Conservation (phyloP, 2,113 vertebrate genomes). For the Sorex araneus region DNA sequence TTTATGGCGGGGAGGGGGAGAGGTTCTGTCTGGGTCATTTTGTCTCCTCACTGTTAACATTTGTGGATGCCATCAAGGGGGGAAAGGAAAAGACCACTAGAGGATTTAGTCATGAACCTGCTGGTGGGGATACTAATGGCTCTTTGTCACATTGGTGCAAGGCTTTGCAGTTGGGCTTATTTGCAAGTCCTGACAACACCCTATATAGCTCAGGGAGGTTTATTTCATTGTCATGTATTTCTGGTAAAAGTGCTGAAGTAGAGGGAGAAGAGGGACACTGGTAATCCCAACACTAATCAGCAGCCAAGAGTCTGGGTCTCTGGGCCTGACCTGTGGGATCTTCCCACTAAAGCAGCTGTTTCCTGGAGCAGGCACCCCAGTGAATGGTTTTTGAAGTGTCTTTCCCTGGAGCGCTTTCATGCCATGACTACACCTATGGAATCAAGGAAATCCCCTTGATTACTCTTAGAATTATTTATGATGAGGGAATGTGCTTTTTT, state of each 20-base stretch:
- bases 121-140: not conserved
- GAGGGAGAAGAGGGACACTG: not conserved
- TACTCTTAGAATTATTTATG: constrained; percentile 55
- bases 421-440: constrained; percentile 13
- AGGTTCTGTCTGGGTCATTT: constrained; percentile 14
- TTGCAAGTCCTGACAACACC: constrained; percentile 9
- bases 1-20: not conserved
- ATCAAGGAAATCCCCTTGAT: constrained; percentile 46
- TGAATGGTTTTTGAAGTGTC: not conserved
- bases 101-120: not conserved
- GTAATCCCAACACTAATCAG: not conserved
- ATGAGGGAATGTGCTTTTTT: not conserved
- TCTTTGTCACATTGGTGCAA: not conserved
- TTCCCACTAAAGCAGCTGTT: not conserved
- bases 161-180: not conserved
- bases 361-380: not conserved
- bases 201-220: not conserved
- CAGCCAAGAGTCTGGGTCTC: not conserved
- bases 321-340: not conserved
- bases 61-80: not conserved
- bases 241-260: constrained; percentile 1
- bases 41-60: constrained; percentile 39
- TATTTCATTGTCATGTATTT: not conserved
- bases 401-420: constrained; percentile 21
- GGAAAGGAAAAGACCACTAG: not conserved